Evolutionary conservation across 2,113 vertebrate genomes (phyloP), one percentile per base, ranked within the genome.

Genomic region (Platysteira castanea): DNA sequence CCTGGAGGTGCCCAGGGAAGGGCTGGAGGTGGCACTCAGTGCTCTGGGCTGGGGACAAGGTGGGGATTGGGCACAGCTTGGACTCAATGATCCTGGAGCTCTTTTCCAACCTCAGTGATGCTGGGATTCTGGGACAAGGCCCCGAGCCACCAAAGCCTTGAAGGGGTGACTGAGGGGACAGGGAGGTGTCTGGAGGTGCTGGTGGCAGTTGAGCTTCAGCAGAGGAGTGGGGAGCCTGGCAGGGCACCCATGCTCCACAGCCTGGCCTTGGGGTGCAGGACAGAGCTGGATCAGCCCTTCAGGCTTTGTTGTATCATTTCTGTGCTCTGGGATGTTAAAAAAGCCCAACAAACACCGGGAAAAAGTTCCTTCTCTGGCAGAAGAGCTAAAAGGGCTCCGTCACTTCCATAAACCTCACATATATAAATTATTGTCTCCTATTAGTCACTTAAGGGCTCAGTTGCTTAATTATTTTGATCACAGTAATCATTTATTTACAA

Each of bases 401-500:
- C 83, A 41, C 89, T 92, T 94, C 94, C 90, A 75, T 61, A 95
- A 95, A 86, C 53, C 77, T 92, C 92, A 79, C 53, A 18, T 79
- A 22, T 65, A 69, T 78, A 41, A 91, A 78, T 95, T 52, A 93
- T 46, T 70, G 63, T 61, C 64, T 53, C 73, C 93, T 95, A 76
- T 94, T 95, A 96, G 93, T 78, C 81, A 60, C 81, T 96, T 91
- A 89, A 95, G 90, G 89, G 84, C 94, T 87, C 13, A 33, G 61
- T 95, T 94, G 75, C 95, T 94, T 93, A 94, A 96, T 93, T 96
- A 96, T 95, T 95, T 95, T 97, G 91, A 89, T 96, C 82, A 92
- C 70, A 41, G 49, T 88, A 70, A 95, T 96, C 33, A 95, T 84
- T 96, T 91, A 93, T 96, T 96, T 95, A 95, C 78, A 39, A 91